Percentiles rank a stretch among this genome's conserved stretches.
Conservation (phyloP, 1,140 invertebrate genomes). For the Camponotus floridanus region DNA sequence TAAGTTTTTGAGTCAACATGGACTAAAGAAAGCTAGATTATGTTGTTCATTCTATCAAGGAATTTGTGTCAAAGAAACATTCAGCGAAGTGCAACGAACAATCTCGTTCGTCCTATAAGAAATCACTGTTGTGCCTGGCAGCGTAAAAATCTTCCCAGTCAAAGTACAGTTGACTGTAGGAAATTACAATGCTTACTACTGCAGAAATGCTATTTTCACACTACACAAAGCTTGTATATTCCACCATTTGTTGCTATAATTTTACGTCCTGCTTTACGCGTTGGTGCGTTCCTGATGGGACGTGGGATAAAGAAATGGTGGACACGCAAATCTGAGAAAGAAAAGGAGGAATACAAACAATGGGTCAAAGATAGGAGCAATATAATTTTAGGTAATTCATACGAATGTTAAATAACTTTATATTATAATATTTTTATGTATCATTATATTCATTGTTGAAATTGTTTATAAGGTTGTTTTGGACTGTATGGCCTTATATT, state of each 20-base stretch:
- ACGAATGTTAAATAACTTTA: not conserved
- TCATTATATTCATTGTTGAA: not conserved
- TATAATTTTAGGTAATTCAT: slow-evolving; percentile 72
- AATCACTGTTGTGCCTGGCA: not conserved
- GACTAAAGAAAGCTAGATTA: no score
- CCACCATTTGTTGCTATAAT: slow-evolving; percentile 77
- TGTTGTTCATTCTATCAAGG: slow-evolving; percentile 1
- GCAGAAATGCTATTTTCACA: slow-evolving; percentile 77
- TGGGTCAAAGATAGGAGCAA: slow-evolving; percentile 71
- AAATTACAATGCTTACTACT: slow-evolving; percentile 47
- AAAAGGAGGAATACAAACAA: slow-evolving; percentile 78
- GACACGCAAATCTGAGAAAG: slow-evolving; percentile 79
- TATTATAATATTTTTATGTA: not conserved
- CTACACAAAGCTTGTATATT: slow-evolving; percentile 74
- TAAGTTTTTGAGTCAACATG: no score
- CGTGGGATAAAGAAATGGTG: slow-evolving; percentile 86
- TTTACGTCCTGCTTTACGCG: slow-evolving; percentile 78
- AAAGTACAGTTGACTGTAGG: not conserved
- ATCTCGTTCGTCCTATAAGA: not conserved
- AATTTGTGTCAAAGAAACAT: slow-evolving; percentile 19
- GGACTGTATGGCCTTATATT: slow-evolving; percentile 67
- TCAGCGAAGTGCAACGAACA: not conserved
- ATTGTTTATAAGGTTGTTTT: slow-evolving; percentile 74
- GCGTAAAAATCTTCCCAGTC: not conserved
- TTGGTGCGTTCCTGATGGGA: slow-evolving; percentile 81